Evolutionary conservation across 2,888 invertebrate species (phyloP), one percentile per base, ranked within the genome.

Genomic region (Odontocerum albicorne): DNA sequence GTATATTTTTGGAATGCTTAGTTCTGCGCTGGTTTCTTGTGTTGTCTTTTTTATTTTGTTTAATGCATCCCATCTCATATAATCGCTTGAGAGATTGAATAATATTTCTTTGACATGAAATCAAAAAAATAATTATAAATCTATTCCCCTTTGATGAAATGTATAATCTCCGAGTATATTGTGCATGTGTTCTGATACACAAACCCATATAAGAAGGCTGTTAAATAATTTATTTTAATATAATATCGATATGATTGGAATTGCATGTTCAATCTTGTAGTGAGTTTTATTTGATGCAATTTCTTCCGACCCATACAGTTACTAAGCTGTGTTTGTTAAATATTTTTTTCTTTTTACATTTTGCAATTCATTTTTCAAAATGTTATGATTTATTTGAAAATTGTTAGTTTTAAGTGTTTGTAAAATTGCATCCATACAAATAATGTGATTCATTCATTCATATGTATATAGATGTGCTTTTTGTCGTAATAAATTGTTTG

Each of bases 111-210:
- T 49, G 49, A 39, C 21, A 21, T n/a, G 10, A 20, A 27, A 17
- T 39, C 49, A 49, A 49, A 49, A 19, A 49, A 49, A 39, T 49
- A 39, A 20, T 49, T 49, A 49, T 40, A 19, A 13, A 49, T 39
- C 40, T 40, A 13, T 31, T 21, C 19, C 4, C 38, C 15, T 12
- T 19, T 4, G 33, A 33, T 33, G 45, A 33, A 45, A 33, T 15
- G 17, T 20, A 12, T 40, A 40, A 27, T 27, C 10, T 27, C 10
- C 10, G 27, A 7, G n/a, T n/a, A n/a, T n/a, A n/a, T n/a, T n/a
- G n/a, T n/a, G n/a, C n/a, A n/a, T n/a, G n/a, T n/a, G n/a, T n/a
- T n/a, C n/a, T n/a, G n/a, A n/a, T n/a, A n/a, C n/a, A n/a, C n/a
- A n/a, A n/a, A n/a, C n/a, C n/a, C n/a, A n/a, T n/a, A n/a, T n/a